Evolutionary conservation across 2,888 invertebrate species (phyloP), one percentile per base, ranked within the genome.

Genomic region (Uropetala carovei): DNA sequence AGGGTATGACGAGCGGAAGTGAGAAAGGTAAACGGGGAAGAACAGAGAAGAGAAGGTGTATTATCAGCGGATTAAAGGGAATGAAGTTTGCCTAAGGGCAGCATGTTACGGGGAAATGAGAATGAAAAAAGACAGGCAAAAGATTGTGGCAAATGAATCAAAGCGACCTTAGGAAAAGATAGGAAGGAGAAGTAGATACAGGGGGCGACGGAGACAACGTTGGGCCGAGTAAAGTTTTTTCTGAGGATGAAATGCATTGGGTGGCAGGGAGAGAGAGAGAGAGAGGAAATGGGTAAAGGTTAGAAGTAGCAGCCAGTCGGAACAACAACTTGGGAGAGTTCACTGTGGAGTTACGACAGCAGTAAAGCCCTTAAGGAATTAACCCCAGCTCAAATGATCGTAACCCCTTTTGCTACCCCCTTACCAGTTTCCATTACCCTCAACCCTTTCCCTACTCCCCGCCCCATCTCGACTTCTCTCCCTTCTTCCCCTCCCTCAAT

Each of bases 341-440:
- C 89, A 68, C 27, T 18, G 43, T 43, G 30, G 64, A 89, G 64
- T 89, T 89, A 89, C 89, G 89, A 56, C 64, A 89, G 14, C 64
- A 60, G 64, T 89, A 89, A 89, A 89, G 64, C 64, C 64, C 64
- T 68, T 89, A 64, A 89, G 89, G 89, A 89, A 89, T 89, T 89
- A 89, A 89, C 89, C 64, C 64, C 56, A 13, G 43, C 64, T 68
- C 43, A 89, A 89, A 68, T 89, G 89, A 89, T 89, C 89, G 64
- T 64, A 89, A 89, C 60, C 64, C 86, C 64, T 89, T 58, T 86
- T 60, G 86, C 86, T 30, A 18, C 89, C 89, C 89, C n/a, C 75
- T 75, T 75, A 27, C 64, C 89, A 89, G 64, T 89, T 68, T 64
- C 89, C 64, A 89, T 64, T 89, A 89, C 30, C 89, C 68, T 18